These are phyloP conservation scores for Atherix ibis DNA, from an alignment of 2,888 invertebrate species.

Conservation along the genomic window DNA sequence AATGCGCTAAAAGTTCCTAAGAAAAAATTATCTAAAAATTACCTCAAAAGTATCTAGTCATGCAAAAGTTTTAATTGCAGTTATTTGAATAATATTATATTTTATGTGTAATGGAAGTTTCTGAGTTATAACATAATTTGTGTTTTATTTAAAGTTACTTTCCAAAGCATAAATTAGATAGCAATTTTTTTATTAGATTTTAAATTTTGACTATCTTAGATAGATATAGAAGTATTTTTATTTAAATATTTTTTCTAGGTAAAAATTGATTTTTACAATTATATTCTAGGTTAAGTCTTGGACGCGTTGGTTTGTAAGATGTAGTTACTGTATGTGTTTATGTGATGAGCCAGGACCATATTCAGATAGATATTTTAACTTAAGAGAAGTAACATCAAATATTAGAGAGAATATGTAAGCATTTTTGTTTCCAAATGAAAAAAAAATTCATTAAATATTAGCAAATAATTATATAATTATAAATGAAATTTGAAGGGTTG, in stretches of 20 bases:
- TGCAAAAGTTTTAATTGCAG: too few species aligned
- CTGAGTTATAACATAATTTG: too few species aligned
- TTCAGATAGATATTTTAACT: slow-evolving; percentile 71
- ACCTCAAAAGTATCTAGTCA: too few species aligned
- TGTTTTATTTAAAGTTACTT: too few species aligned
- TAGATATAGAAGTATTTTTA: background rate
- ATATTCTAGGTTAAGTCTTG: slow-evolving; percentile 57
- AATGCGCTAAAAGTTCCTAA: too few species aligned
- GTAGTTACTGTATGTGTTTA: slow-evolving; percentile 78
- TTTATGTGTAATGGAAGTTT: too few species aligned
- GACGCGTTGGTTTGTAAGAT: slow-evolving; percentile 88
- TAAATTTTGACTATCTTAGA: too few species aligned
- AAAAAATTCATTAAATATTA: slow-evolving; percentile 1
- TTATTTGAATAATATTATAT: too few species aligned
- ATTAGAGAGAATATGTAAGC: slow-evolving; percentile 45
- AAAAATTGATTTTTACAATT: slow-evolving; percentile 4
- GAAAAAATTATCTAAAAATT: too few species aligned
- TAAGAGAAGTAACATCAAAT: slow-evolving; percentile 45
- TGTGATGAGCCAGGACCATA: slow-evolving; percentile 58
- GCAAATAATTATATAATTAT: too few species aligned
- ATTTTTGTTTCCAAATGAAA: background rate
- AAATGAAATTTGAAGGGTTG: slow-evolving; percentile 40
- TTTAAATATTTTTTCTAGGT: background rate
- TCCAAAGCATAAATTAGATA: too few species aligned
- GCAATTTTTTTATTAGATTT: too few species aligned